A percentile compares a stretch with the other conserved stretches of the same genome.
phyloP scores from a whole-genome alignment of 2,113 vertebrate species.

The Tachysurus vachellii region DNA sequence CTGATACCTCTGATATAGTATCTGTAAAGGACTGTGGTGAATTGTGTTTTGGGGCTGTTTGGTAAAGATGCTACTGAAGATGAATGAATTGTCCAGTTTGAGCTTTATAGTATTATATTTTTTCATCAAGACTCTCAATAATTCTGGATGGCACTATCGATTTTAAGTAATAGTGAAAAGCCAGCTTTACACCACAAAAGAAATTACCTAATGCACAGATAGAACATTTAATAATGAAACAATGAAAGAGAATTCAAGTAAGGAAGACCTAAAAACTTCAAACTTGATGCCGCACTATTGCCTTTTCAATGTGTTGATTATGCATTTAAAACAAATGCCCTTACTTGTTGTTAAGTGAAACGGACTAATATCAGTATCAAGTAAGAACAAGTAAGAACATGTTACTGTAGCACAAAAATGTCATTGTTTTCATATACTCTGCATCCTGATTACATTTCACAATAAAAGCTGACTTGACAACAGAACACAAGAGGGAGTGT shows the following conservation, averaged over 20 bases:
- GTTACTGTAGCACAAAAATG: not conserved
- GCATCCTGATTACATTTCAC: not conserved
- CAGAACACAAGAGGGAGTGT: not conserved
- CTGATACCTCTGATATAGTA: not conserved
- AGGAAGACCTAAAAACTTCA: not conserved
- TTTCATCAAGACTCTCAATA: not conserved
- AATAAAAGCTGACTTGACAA: constrained; percentile 8
- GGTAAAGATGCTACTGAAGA: not conserved
- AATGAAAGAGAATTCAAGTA: not conserved
- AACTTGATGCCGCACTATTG: not conserved
- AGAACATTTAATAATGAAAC: not conserved
- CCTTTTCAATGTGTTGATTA: not conserved
- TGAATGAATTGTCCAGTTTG: not conserved
- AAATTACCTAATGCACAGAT: not conserved
- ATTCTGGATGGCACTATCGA: not conserved
- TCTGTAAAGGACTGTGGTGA: not conserved
- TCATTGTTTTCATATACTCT: not conserved
- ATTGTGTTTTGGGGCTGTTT: not conserved
- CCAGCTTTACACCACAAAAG: not conserved
- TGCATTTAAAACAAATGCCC: not conserved
- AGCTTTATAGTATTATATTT: not conserved
- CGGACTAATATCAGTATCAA: not conserved
- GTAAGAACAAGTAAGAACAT: not conserved
- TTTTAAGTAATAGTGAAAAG: not conserved
- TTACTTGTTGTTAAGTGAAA: not conserved